Percentiles rank a stretch among this genome's conserved stretches.
Conservation (phyloP, 2,888 invertebrate species). For the Lasioglossum leucozonium region DNA sequence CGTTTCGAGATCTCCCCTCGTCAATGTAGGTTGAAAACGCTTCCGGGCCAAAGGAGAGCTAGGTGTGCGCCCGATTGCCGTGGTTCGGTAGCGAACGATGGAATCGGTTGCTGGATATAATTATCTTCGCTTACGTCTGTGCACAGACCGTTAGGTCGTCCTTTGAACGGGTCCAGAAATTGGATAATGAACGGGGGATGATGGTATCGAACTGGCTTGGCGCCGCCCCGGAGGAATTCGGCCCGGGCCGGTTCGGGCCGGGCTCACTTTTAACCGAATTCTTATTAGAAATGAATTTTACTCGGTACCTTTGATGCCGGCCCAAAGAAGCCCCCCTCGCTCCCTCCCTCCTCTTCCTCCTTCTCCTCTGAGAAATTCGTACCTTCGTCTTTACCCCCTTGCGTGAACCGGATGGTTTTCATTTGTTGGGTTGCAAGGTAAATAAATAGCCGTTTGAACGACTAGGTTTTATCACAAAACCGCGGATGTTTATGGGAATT, state of each 20-base stretch:
- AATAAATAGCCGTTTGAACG: background rate
- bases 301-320: background rate
- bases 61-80: background rate
- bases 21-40: background rate
- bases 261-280: slow-evolving; percentile 22
- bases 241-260: background rate
- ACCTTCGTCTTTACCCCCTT: background rate
- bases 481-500: background rate
- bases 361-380: background rate
- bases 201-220: slow-evolving; percentile 26
- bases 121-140: slow-evolving; percentile 27
- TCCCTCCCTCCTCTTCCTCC: too few species aligned
- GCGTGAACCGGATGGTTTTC: background rate
- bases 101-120: slow-evolving; percentile 35
- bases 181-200: slow-evolving; percentile 37
- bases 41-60: background rate
- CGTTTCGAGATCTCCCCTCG: background rate
- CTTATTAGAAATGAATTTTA: slow-evolving; percentile 40
- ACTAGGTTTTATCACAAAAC: background rate
- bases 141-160: slow-evolving; percentile 7
- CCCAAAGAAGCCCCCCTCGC: background rate
- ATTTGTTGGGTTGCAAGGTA: background rate
- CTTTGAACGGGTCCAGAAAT: slow-evolving; percentile 43
- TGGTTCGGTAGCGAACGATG: background rate
- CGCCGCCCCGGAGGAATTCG: background rate